Evolutionary conservation across 2,888 invertebrate genomes (phyloP), one percentile per base, ranked within the genome.

Genomic region (Chironomus riparius): DNA sequence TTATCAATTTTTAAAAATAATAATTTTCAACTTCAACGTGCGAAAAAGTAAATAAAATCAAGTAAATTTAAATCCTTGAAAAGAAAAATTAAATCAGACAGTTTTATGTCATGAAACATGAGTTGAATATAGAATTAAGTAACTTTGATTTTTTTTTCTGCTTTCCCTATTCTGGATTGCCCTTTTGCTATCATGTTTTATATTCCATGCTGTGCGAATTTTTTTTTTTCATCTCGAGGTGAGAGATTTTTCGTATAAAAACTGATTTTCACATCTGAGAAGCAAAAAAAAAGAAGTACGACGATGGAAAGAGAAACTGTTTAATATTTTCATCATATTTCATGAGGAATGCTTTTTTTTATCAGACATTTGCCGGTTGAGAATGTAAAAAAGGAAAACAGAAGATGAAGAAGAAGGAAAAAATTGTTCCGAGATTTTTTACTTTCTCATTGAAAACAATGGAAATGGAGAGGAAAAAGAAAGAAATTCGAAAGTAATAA

Each of bases 251-350:
- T 18, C 7, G 4, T 56, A 18, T 56, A 56, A 15, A 18, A 56
- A 18, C 56, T 15, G 38, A 38, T 38, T 38, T 38, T 38, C 56
- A 56, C 56, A 56, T 18, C n/a, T 6, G 12, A 56, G 56, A 56
- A n/a, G n/a, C n/a, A n/a, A n/a, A n/a, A n/a, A n/a, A n/a, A 56
- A 10, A 15, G 15, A 50, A 22, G 22, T 56, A 38, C 10, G 38
- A 10, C 1, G 10, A 10, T 38, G 38, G 38, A 38, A 38, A 10
- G 38, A 10, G 71, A 56, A 50, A 18, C 72, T 72, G 61, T 56
- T 72, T 72, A 72, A 72, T 72, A 72, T 72, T 72, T 72, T 72
- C 72, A 62, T 72, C 72, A 72, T 72, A 72, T 62, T 62, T 72
- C 72, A 72, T 28, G 62, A 62, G 61, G 61, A 15, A 72, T 47